phyloP scores from a whole-genome alignment of 2,888 invertebrate genomes.

The Sicus ferrugineus region DNA sequence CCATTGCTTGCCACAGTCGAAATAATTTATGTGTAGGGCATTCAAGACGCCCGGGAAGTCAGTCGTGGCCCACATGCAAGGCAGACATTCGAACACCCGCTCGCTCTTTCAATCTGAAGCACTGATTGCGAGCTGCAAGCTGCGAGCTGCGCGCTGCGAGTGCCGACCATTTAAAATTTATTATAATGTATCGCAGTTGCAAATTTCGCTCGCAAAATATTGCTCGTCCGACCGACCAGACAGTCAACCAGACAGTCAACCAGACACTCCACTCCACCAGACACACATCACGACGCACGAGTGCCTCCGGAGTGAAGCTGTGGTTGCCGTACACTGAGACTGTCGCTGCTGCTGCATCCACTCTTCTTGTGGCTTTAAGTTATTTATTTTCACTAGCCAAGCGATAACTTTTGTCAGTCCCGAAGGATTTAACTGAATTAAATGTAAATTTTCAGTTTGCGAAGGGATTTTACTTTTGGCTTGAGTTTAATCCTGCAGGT shows the following conservation, averaged over 20 bases:
- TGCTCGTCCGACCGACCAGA: background rate
- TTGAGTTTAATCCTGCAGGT: background rate
- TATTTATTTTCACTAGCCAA: background rate
- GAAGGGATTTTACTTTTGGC: background rate
- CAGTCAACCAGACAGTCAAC: background rate
- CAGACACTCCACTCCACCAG: too few relatives aligned
- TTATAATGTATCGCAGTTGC: constrained; percentile 24
- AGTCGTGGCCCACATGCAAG: constrained; percentile 8
- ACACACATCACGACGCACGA: background rate
- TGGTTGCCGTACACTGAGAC: background rate
- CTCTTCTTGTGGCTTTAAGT: background rate
- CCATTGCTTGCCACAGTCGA: background rate
- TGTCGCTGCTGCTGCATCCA: background rate
- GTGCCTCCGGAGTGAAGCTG: constrained; percentile 12
- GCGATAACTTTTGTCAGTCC: background rate
- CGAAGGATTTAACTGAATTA: background rate
- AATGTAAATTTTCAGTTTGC: background rate
- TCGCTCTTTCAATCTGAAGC: background rate
- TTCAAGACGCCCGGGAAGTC: constrained; percentile 25
- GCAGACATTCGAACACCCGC: background rate
- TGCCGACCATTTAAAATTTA: constrained; percentile 14
- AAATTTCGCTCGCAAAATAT: constrained; percentile 19
- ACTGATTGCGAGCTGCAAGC: background rate
- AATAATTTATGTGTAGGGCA: constrained; percentile 25
- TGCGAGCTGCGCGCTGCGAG: background rate